These are phyloP conservation scores for Pelvicachromis taeniatus DNA, from an alignment of 2,113 vertebrate genomes.

Conservation along the genomic window DNA sequence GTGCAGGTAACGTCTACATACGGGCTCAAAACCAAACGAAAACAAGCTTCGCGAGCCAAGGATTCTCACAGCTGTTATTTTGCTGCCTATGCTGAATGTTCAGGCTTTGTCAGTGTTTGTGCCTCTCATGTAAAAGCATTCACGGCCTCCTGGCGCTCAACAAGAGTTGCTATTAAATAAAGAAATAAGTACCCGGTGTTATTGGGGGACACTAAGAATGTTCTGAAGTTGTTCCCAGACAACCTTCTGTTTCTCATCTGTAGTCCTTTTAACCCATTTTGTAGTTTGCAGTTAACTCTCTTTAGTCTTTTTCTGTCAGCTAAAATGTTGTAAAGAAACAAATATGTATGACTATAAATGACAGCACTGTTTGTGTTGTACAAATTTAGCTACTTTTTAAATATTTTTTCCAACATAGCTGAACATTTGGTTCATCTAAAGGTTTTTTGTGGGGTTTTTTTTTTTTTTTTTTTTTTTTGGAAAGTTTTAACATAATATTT, in stretches of 20 bases:
- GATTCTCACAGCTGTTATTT: background rate
- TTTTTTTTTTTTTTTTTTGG: background rate
- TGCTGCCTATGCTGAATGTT: background rate
- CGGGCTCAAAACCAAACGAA: background rate
- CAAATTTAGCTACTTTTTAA: background rate
- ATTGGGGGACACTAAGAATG: background rate
- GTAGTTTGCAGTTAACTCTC: background rate
- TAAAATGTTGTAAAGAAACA: background rate
- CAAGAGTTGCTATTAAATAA: background rate
- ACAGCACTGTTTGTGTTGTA: background rate
- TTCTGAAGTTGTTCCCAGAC: background rate
- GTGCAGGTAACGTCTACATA: background rate
- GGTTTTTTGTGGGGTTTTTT: background rate
- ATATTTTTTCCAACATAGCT: background rate
- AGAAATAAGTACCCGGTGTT: background rate
- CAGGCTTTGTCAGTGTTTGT: background rate
- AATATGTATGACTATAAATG: background rate
- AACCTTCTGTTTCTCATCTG: background rate
- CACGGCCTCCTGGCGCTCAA: background rate
- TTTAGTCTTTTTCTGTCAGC: background rate
- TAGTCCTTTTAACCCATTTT: background rate
- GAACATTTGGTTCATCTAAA: background rate
- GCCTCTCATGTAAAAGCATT: background rate
- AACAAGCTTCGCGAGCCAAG: background rate
- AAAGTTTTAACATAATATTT: too few relatives aligned